phyloP scores from a whole-genome alignment of 1,140 invertebrate species.

The Cydia fagiglandana region DNA sequence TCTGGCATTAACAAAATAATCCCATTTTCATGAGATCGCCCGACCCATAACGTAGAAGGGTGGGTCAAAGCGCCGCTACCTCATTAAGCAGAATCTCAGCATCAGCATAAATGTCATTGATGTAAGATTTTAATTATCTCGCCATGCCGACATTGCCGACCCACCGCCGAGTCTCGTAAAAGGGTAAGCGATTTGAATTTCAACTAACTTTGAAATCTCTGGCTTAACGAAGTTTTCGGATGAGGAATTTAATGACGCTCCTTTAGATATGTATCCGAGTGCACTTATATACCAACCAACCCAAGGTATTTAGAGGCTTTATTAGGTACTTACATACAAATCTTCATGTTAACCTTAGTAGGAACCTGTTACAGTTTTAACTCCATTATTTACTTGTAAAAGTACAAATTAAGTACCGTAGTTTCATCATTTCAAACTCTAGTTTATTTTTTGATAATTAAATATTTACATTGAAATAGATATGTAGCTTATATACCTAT shows the following conservation, averaged over 20 bases:
- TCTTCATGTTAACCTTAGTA: too few relatives aligned
- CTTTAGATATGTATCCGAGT: conserved; percentile 13
- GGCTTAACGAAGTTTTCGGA: conserved; percentile 28
- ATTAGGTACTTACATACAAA: too few relatives aligned
- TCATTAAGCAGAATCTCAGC: conserved; percentile 65
- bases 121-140: conserved; percentile 72
- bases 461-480: too few relatives aligned
- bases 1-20: background rate
- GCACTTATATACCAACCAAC: background rate
- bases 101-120: conserved; percentile 75
- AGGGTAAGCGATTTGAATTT: conserved; percentile 58
- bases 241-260: conserved; percentile 23
- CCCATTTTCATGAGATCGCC: conserved; percentile 6
- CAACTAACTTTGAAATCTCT: conserved; percentile 21
- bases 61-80: conserved; percentile 64
- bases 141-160: conserved; percentile 46
- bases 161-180: conserved; percentile 68
- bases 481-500: too few relatives aligned
- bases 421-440: too few relatives aligned
- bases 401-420: too few relatives aligned
- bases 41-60: conserved; percentile 45
- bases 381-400: too few relatives aligned
- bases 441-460: too few relatives aligned
- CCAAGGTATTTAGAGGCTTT: background rate
- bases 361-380: too few relatives aligned